phyloP scores from a whole-genome alignment of 2,113 vertebrate species.

The Uria lomvia region DNA sequence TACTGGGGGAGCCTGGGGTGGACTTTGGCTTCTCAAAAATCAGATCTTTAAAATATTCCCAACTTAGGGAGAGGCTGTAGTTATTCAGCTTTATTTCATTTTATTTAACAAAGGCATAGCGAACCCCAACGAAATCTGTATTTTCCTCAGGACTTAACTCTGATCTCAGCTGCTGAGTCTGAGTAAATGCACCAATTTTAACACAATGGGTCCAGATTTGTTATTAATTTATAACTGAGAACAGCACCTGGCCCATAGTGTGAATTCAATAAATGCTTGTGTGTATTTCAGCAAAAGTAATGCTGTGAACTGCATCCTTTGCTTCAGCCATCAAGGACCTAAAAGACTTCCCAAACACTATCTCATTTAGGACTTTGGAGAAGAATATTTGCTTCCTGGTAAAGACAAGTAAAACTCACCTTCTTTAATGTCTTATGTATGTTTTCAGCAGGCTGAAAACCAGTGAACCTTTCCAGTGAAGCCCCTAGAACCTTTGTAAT shows the following conservation, averaged over 20 bases:
- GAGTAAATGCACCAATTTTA: neutral
- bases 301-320: neutral
- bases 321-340: neutral
- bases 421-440: neutral
- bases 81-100: neutral
- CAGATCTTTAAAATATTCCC: neutral
- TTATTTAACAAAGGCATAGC: neutral
- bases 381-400: neutral
- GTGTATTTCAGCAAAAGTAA: neutral
- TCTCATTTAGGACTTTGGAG: neutral
- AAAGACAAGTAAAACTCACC: neutral
- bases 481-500: neutral
- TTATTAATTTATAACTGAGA: neutral
- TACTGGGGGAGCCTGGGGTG: neutral
- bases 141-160: neutral
- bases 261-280: neutral
- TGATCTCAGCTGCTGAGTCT: neutral
- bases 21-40: neutral
- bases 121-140: neutral
- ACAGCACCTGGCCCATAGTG: neutral
- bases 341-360: neutral
- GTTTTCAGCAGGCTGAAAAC: neutral
- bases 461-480: neutral
- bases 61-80: neutral
- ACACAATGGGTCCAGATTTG: neutral